Base-by-base conservation (phyloP, 1,140 invertebrate genomes). In the Scaptomyza graminum region DNA sequence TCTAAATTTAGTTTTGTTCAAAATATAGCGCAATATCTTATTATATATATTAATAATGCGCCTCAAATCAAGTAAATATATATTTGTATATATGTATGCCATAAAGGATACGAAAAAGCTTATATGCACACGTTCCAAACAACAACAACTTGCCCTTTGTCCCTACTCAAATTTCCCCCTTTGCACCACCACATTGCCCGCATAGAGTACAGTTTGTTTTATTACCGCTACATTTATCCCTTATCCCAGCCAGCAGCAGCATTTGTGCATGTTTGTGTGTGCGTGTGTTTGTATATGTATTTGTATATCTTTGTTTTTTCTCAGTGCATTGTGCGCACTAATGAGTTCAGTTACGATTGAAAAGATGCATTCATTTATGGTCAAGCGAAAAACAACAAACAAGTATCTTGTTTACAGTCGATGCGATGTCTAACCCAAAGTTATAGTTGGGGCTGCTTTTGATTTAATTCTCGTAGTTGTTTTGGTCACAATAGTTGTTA, bases 1-100 rank as follows among this genome's bases (percentile, higher is more conserved):
- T 73, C 64, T 73, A 73, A 73, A 62, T 73, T 52, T 73, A 73
- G 69, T 72, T 22, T 22, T 34, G 49, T 52, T 50, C 55, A 60
- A 72, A 47, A 67, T 60, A 57, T 57, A 44, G 41, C 15, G 13
- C 22, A 57, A 9, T 11, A 56, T 43, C 54, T 56, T 57, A 28
- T 46, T 54, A 49, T 51, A n/a, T 28, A 37, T 22, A 63, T 13
- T 46, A 41, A 55, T 66, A 46, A 41, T 41, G 12, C 47, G 28
- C 50, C 15, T 49, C 12, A 31, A 9, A 16, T 46, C 16, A 18
- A 25, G 59, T 12, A 31, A 55, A 39, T 39, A 41, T 49, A 25
- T 25, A 25, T 25, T 12, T 22, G 18, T 22, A 3, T 22, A 22
- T 1, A 3, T 22, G 4, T 22, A 22, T 22, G 18, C 18, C 18